These are phyloP conservation scores for Eupithecia insigniata DNA, from an alignment of 2,888 invertebrate species.

Conservation along the genomic window DNA sequence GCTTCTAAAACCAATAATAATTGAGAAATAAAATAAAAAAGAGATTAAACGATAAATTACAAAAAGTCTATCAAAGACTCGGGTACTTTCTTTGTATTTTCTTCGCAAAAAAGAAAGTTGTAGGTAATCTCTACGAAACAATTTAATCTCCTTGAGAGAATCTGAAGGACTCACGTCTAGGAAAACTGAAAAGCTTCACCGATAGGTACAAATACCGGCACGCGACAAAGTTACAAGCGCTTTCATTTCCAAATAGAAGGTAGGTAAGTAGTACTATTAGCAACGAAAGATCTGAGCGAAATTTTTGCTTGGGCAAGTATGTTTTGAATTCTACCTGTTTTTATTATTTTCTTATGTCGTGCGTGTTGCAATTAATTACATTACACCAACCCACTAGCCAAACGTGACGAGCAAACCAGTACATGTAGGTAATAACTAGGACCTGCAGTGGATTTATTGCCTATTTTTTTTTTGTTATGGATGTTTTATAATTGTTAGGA, in stretches of 20 bases:
- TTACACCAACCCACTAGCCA: background rate
- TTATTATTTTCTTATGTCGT: background rate
- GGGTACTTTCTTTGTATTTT: background rate
- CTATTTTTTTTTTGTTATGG: background rate
- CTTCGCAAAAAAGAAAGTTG: background rate
- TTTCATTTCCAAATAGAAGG: conserved; percentile 44
- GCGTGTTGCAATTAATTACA: too few species aligned
- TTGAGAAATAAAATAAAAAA: background rate
- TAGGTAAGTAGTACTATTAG: background rate
- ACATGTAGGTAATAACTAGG: too few species aligned
- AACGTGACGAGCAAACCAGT: background rate
- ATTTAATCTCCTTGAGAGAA: conserved; percentile 13
- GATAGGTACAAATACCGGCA: conserved; percentile 27
- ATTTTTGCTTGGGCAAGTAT: background rate
- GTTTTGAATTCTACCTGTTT: background rate
- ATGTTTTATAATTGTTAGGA: too few species aligned
- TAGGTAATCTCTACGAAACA: conserved; percentile 10
- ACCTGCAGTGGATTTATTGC: background rate
- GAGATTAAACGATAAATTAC: background rate
- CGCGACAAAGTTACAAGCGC: conserved; percentile 48
- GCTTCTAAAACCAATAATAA: background rate
- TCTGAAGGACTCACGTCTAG: conserved; percentile 21
- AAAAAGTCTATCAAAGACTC: background rate
- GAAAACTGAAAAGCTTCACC: conserved; percentile 22
- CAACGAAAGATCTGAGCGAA: background rate